phyloP scores from a whole-genome alignment of 2,797 vertebrate species.

The Tympanoctomys barrerae region DNA sequence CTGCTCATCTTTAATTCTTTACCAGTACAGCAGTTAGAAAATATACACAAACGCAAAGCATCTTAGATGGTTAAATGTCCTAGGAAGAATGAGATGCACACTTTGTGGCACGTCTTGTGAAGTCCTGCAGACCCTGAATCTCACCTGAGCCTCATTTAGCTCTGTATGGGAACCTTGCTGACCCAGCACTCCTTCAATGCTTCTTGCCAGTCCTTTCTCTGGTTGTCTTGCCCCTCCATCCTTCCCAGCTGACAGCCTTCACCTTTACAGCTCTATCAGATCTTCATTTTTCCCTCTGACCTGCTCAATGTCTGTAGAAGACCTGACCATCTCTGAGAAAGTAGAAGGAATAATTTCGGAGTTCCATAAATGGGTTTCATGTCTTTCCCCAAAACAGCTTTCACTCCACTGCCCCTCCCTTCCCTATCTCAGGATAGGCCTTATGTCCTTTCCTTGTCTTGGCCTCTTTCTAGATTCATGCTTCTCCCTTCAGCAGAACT shows the following conservation, averaged over 20 bases:
- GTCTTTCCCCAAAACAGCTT: neutral
- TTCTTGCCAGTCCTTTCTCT: neutral
- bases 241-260: neutral
- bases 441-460: neutral
- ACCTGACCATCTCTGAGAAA: neutral
- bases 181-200: neutral
- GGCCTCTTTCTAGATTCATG: neutral
- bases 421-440: neutral
- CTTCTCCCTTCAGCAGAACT: neutral
- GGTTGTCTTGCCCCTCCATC: neutral
- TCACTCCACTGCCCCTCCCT: neutral
- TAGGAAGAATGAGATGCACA: neutral
- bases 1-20: neutral
- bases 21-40: neutral
- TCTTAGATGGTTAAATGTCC: neutral
- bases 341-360: neutral
- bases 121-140: neutral
- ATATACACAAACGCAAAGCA: neutral
- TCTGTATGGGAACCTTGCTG: neutral
- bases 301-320: neutral
- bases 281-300: neutral
- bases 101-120: fast-evolving
- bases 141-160: neutral
- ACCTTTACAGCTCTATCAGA: neutral
- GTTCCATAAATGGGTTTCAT: neutral